These are phyloP conservation scores for Cygnus olor DNA, from an alignment of 2,797 vertebrate species.

Conservation along the genomic window DNA sequence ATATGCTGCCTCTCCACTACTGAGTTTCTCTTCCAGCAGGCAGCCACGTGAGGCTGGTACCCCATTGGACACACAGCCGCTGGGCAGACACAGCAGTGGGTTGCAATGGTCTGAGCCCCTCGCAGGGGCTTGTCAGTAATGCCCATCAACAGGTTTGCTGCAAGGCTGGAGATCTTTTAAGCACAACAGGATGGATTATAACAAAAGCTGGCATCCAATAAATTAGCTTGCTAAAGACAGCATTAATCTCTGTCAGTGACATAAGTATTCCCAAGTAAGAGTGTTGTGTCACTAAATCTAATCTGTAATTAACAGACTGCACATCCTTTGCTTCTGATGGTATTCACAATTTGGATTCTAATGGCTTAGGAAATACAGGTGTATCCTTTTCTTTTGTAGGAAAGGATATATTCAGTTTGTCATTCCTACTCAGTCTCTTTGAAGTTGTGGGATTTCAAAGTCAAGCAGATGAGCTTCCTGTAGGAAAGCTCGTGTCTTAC, in stretches of 20 bases:
- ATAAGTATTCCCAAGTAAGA: neutral
- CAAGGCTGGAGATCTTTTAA: neutral
- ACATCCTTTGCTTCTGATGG: neutral
- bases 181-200: neutral
- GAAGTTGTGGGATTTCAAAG: slow-evolving; percentile 9
- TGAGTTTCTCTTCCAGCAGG: neutral
- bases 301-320: neutral
- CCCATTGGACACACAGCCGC: accelerated
- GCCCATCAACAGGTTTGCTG: neutral
- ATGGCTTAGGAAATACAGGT: neutral
- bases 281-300: neutral
- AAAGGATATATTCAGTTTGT: neutral
- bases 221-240: neutral
- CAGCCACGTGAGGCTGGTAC: accelerated
- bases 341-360: neutral
- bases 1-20: neutral
- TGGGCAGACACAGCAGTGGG: neutral
- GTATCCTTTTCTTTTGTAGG: neutral
- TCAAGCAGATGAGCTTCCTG: neutral
- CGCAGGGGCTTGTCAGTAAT: neutral
- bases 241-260: neutral
- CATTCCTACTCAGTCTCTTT: neutral
- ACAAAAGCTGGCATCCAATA: neutral
- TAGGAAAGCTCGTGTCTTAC: neutral
- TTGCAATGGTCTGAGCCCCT: neutral